Evolutionary conservation across 2,113 vertebrate species (phyloP), one percentile per base, ranked within the genome.

Genomic region (Melanerpes formicivorus): DNA sequence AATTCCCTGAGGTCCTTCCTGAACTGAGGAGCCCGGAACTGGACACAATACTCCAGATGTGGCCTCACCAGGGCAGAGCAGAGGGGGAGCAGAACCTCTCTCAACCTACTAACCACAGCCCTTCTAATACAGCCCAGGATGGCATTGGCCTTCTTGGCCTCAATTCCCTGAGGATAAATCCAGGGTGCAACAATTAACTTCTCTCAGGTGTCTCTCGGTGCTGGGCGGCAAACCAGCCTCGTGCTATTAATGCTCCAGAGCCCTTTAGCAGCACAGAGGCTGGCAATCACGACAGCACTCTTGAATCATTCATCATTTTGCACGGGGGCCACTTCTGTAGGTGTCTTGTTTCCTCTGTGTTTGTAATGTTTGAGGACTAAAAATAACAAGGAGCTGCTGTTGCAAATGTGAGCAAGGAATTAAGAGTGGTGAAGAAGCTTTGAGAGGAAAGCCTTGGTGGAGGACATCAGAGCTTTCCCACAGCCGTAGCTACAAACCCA

Each of bases 231-330:
- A 85, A 32, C 30, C 65, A 77, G 15, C 30, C 64, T 76, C 93
- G 56, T 42, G 17, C 70, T 26, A 58, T 42, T 79, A 74, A 72
- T 73, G 67, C 74, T 52, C 77, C 62, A 88, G 71, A 91, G 87
- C 90, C 74, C 67, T 80, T 77, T 64, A 86, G 70, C 55, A 52
- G 59, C 78, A 73, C 69, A 86, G 83, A 86, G 44, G 48, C 63
- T 86, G 93, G 86, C 48, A 67, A 69, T 44, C 90, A 83, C 76
- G 2, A 48, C 87, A 65, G 78, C 72, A 58, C 60, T 93, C 90
- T 64, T 92, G 93, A 93, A 96, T 92, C 93, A 94, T 94, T 94
- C 93, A 87, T 88, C 84, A 67, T 87, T 92, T 67, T 82, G 81
- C 89, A 96, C 66, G 58, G 94, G 95, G 91, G 80, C 87, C 87